Conservation (phyloP, 2,888 invertebrate species). For the Agrilus mali region DNA sequence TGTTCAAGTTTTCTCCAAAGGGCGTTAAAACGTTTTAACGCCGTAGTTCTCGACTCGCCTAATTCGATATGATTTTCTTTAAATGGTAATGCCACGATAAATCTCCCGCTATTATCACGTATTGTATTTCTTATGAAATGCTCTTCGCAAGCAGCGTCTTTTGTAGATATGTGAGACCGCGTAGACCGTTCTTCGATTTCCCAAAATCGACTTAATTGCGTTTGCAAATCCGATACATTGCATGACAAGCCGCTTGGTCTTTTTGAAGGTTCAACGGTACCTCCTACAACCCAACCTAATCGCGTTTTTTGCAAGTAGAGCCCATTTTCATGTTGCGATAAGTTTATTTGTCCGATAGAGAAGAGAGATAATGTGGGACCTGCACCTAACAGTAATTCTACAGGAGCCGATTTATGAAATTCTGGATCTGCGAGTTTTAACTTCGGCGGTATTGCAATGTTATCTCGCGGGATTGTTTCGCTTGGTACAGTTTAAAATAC, state of each 20-base stretch:
- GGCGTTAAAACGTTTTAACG: slow-evolving; percentile 6
- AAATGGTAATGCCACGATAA: slow-evolving; percentile 1
- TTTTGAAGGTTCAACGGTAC: slow-evolving; percentile 1
- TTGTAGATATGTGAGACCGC: neutral
- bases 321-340: neutral
- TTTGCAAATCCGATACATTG: too few relatives aligned
- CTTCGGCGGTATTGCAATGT: slow-evolving; percentile 5
- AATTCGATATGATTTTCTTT: slow-evolving; percentile 3
- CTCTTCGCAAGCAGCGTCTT: neutral
- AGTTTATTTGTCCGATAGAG: slow-evolving; percentile 3
- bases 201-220: slow-evolving; percentile 1
- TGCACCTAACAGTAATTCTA: slow-evolving; percentile 9
- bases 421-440: slow-evolving; percentile 8
- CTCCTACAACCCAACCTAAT: slow-evolving; percentile 10
- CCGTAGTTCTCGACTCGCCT: slow-evolving; percentile 7
- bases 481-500: too few relatives aligned
- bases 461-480: too few relatives aligned
- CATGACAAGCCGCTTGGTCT: neutral
- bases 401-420: slow-evolving; percentile 5
- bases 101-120: slow-evolving; percentile 1
- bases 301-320: slow-evolving; percentile 6
- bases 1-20: slow-evolving; percentile 8
- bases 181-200: neutral
- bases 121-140: neutral
- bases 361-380: neutral